These are phyloP conservation scores for Catharus fuscescens DNA, from an alignment of 2,113 vertebrate species.

Conservation along the genomic window DNA sequence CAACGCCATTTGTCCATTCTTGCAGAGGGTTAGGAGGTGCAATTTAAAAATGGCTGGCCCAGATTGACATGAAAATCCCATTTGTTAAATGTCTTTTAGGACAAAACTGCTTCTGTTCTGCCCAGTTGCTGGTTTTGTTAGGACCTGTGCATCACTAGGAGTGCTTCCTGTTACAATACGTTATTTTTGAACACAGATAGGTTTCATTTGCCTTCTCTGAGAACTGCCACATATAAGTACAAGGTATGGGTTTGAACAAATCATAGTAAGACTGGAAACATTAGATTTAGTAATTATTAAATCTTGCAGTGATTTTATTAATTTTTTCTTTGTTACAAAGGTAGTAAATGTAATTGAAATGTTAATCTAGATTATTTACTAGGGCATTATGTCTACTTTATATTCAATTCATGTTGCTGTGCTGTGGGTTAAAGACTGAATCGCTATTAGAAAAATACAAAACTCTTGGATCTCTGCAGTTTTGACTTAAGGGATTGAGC, in stretches of 20 bases:
- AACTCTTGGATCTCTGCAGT: conserved; percentile 12
- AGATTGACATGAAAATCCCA: neutral
- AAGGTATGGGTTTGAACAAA: neutral
- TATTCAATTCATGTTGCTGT: neutral
- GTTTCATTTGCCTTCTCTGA: neutral
- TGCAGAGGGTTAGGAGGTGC: neutral
- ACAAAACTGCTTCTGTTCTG: neutral
- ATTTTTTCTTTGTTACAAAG: conserved; percentile 20
- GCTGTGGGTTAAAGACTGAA: neutral
- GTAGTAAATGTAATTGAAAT: conserved; percentile 34
- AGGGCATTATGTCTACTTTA: neutral
- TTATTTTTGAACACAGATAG: neutral
- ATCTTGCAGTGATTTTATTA: conserved; percentile 30
- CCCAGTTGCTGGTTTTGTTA: neutral
- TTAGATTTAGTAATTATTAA: neutral
- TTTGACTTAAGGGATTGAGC: conserved; percentile 31
- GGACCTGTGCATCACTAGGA: neutral
- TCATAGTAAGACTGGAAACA: neutral
- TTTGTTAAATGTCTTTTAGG: neutral
- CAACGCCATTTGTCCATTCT: neutral
- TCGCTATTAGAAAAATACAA: neutral
- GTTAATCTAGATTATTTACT: conserved; percentile 24
- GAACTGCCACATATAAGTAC: neutral
- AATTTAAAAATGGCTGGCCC: neutral
- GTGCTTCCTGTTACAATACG: neutral